These are phyloP conservation scores for Hirtodrosophila duncani DNA, from an alignment of 2,888 invertebrate species.

Conservation along the genomic window DNA sequence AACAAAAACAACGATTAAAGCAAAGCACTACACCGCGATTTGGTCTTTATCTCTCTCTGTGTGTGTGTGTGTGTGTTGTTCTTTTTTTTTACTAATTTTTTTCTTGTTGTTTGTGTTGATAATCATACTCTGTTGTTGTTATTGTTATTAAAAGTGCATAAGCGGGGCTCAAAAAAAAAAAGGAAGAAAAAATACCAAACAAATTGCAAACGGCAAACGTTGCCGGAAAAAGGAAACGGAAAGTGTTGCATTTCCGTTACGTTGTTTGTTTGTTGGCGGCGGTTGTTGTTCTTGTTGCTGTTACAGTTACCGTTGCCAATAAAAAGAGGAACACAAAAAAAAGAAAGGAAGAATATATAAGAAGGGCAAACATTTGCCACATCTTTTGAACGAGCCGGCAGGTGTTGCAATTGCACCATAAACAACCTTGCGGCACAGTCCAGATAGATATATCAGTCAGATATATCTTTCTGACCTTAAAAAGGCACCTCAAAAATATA, in stretches of 20 bases:
- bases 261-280: background rate
- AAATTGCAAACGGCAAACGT: slow-evolving; percentile 34
- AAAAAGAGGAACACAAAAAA: too few species aligned
- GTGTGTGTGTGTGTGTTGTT: slow-evolving; percentile 55
- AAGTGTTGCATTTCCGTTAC: slow-evolving; percentile 66
- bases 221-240: slow-evolving; percentile 51
- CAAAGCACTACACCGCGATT: slow-evolving; percentile 35
- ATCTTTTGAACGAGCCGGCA: too few species aligned
- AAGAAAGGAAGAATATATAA: too few species aligned
- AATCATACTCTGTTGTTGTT: slow-evolving; percentile 26
- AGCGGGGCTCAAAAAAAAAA: slow-evolving; percentile 19
- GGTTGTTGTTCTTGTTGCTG: slow-evolving; percentile 6
- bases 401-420: too few species aligned
- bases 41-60: slow-evolving; percentile 54
- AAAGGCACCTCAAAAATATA: too few species aligned
- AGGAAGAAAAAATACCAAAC: slow-evolving; percentile 27
- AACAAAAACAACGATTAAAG: slow-evolving; percentile 23
- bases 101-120: slow-evolving; percentile 18
- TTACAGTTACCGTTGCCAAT: slow-evolving; percentile 6
- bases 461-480: too few species aligned
- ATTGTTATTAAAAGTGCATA: slow-evolving; percentile 47
- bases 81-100: slow-evolving; percentile 8
- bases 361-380: too few species aligned
- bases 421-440: too few species aligned
- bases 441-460: too few species aligned